A percentile compares a stretch with the other conserved stretches of the same genome.
Conservation (phyloP, 2,888 invertebrate genomes). For the Pomacea canaliculata region DNA sequence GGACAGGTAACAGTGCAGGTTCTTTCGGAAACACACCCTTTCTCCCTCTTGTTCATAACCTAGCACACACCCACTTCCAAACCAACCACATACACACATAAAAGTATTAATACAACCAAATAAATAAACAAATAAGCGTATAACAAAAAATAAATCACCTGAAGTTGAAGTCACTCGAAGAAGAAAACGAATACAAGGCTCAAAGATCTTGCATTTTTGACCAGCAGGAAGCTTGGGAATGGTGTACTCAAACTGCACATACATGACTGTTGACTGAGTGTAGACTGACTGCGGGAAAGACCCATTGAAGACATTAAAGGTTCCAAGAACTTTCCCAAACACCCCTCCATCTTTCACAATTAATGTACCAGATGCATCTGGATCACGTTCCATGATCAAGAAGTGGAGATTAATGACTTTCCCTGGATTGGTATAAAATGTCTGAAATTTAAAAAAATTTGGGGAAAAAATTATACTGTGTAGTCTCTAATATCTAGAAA, state of each 20-base stretch:
- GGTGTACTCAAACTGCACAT: conserved; percentile 78
- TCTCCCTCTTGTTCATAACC: too few species aligned
- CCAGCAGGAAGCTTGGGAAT: conserved; percentile 37
- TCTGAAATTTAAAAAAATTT: conserved; percentile 35
- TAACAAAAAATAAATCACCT: conserved; percentile 53
- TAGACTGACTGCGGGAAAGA: conserved; percentile 84
- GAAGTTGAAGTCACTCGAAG: conserved; percentile 46
- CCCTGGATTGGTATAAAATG: conserved; percentile 70
- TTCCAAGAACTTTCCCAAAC: conserved; percentile 78
- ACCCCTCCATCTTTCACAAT: conserved; percentile 54
- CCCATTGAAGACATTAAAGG: conserved; percentile 83
- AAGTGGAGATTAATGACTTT: conserved; percentile 89
- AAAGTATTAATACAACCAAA: too few species aligned
- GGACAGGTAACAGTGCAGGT: too few species aligned
- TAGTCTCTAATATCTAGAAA: too few species aligned
- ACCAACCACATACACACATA: too few species aligned
- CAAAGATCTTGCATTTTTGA: conserved; percentile 42
- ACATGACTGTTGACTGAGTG: conserved; percentile 84
- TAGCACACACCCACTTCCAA: too few species aligned
- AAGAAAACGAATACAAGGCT: conserved; percentile 54
- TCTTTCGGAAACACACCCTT: too few species aligned
- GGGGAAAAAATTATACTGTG: too few species aligned
- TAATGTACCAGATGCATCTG: conserved; percentile 75
- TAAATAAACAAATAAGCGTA: too few species aligned
- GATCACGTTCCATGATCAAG: conserved; percentile 80